A percentile compares a stretch with the other conserved stretches of the same genome.
Conservation (phyloP, 2,113 vertebrate genomes). For the Alethe castanea region DNA sequence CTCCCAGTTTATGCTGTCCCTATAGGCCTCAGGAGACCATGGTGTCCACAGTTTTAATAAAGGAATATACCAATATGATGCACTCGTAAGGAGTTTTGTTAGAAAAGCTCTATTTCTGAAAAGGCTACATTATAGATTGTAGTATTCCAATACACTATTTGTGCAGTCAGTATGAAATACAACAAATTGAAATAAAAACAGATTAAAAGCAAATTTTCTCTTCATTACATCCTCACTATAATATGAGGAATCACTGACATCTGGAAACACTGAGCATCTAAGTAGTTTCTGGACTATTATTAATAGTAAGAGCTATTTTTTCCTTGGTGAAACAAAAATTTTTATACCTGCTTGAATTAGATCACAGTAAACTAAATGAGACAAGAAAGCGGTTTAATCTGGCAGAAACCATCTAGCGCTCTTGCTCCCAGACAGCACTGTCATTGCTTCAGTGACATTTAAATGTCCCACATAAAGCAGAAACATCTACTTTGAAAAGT, state of each 20-base stretch:
- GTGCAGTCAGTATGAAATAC: constrained; percentile 4
- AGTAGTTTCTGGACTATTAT: not conserved
- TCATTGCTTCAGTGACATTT: not conserved
- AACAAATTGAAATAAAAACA: constrained; percentile 6
- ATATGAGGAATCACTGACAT: not conserved
- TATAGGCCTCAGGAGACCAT: constrained; percentile 51
- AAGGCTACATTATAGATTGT: constrained; percentile 38
- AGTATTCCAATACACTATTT: constrained; percentile 25
- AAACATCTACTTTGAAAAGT: not conserved
- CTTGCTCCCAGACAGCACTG: not conserved
- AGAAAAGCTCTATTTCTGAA: constrained; percentile 52
- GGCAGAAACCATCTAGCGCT: not conserved
- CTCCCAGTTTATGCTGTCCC: constrained; percentile 33
- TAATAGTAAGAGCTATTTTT: not conserved
- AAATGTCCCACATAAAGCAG: not conserved
- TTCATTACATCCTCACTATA: not conserved
- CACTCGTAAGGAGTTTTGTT: constrained; percentile 54
- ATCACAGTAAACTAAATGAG: not conserved
- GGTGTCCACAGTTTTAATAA: constrained; percentile 50
- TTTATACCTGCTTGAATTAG: not conserved
- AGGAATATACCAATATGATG: constrained; percentile 35
- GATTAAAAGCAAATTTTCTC: not conserved
- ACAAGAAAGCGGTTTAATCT: not conserved
- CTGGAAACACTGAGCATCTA: not conserved
- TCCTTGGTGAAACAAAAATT: not conserved